phyloP scores from a whole-genome alignment of 2,797 vertebrate genomes.

The Ficedula albicollis region DNA sequence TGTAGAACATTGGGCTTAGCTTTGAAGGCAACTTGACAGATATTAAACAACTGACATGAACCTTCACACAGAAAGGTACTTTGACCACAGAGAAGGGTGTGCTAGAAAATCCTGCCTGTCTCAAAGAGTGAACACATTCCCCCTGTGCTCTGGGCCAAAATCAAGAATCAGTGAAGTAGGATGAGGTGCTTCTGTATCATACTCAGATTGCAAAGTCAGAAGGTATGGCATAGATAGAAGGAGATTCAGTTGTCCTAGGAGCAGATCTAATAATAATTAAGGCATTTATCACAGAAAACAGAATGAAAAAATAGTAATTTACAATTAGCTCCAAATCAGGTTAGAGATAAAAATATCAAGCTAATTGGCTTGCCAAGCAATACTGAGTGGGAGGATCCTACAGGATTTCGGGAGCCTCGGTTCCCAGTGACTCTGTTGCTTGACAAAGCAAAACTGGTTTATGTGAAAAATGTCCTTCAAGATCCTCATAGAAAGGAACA shows the following conservation, averaged over 20 bases:
- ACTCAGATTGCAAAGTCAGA: background rate
- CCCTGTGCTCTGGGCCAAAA: background rate
- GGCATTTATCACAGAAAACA: conserved; percentile 65
- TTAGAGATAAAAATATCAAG: conserved; percentile 71
- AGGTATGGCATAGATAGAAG: background rate
- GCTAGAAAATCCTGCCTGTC: background rate
- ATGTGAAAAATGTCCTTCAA: conserved; percentile 28
- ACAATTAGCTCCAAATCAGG: conserved; percentile 67
- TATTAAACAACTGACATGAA: background rate
- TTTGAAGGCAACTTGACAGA: background rate
- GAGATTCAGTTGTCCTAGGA: conserved; percentile 31
- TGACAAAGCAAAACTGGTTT: conserved; percentile 16
- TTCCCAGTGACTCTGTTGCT: conserved; percentile 29
- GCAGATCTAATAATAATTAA: conserved; percentile 55
- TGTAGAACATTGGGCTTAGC: background rate
- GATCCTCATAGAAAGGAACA: background rate
- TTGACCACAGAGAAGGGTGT: background rate
- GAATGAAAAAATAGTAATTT: conserved; percentile 60
- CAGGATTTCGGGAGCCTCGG: conserved; percentile 47
- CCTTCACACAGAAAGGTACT: background rate
- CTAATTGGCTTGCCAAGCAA: conserved; percentile 63
- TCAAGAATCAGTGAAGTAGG: background rate
- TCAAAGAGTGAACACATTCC: background rate
- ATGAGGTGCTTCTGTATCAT: background rate
- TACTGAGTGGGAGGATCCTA: conserved; percentile 29